Conservation (phyloP, 2,797 vertebrate genomes). For the Crenichthys baileyi region DNA sequence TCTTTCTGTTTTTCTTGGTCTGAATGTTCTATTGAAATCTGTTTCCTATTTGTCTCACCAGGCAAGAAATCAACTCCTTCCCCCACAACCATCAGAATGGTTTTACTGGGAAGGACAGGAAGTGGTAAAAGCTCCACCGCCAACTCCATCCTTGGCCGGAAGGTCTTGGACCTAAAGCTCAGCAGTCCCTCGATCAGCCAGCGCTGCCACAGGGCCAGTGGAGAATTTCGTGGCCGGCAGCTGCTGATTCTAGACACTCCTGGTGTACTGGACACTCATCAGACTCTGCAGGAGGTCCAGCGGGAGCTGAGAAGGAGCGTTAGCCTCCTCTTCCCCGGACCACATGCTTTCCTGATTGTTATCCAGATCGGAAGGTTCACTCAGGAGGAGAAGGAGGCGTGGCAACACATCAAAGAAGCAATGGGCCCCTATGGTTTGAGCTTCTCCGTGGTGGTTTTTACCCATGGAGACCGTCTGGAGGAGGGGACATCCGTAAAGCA, state of each 20-base stretch:
- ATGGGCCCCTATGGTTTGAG: constrained; percentile 56
- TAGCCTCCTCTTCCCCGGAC: constrained; percentile 64
- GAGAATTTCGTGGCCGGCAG: constrained; percentile 41
- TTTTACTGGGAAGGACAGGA: constrained; percentile 77
- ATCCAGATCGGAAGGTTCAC: constrained; percentile 68
- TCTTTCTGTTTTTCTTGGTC: constrained; percentile 5
- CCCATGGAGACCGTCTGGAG: constrained; percentile 66
- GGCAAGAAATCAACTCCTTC: constrained; percentile 33
- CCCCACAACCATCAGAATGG: constrained; percentile 57
- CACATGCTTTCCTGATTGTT: constrained; percentile 66
- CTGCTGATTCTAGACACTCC: constrained; percentile 72
- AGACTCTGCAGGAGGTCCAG: constrained; percentile 52
- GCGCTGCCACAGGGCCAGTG: constrained; percentile 33
- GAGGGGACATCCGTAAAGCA: constrained; percentile 40
- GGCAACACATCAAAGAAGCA: constrained; percentile 56
- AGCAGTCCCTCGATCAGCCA: constrained; percentile 44
- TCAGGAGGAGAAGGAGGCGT: constrained; percentile 53
- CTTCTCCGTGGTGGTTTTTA: constrained; percentile 70
- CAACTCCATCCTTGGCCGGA: constrained; percentile 69
- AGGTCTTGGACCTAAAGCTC: constrained; percentile 47
- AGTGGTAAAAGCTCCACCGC: constrained; percentile 73
- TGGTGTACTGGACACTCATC: constrained; percentile 63
- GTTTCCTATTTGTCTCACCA: constrained; percentile 8
- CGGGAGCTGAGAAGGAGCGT: constrained; percentile 64
- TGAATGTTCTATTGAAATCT: neutral